Evolutionary conservation across 2,888 invertebrate genomes (phyloP), one percentile per base, ranked within the genome.

Genomic region (Amitus sp.): DNA sequence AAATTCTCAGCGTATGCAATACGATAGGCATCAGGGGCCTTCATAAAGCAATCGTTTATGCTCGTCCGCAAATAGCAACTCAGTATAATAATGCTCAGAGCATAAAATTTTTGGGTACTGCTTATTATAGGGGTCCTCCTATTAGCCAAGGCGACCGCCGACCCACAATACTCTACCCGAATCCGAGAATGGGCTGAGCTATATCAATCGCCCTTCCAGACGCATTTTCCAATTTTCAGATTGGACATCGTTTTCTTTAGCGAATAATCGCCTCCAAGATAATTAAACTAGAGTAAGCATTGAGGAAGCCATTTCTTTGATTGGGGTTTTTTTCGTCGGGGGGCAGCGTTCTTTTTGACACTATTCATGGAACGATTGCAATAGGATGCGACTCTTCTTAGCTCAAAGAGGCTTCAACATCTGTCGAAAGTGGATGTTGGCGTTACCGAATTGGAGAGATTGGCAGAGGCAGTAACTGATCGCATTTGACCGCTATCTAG

Each of bases 141-240:
- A 49, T 0, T 62, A 63, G n/a, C 19, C 17, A 2, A 70, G 2
- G 10, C 67, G 46, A 1, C 66, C 66, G 0, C 64, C 65, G n/a
- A 67, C 62, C 17, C 66, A 37, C 0, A 72, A 13, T n/a, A 71
- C 20, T 5, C 60, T 60, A 10, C 57, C 17, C 9, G 61, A 47
- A 17, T 73, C 70, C 9, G 73, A 39, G 40, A 66, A 71, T 4
- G 69, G 70, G 40, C 47, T 58, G 15, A 71, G 51, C 1, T 56
- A 47, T 12, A 50, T 46, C 12, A 69, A 19, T 45, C 13, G n/a
- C 6, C 43, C 27, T 2, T 18, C n/a, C 5, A 1, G 12, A 37
- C 9, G 15, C 12, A 37, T 9, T 3, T 9, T 5, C 4, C 33
- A 3, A 5, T 12, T 12, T 33, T 33, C 4, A 33, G 3, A 3